Percentiles rank a stretch among this genome's conserved stretches.
These are phyloP conservation scores for Drosophila hydei DNA, from an alignment of 1,140 invertebrate genomes.

Conservation along the genomic window DNA sequence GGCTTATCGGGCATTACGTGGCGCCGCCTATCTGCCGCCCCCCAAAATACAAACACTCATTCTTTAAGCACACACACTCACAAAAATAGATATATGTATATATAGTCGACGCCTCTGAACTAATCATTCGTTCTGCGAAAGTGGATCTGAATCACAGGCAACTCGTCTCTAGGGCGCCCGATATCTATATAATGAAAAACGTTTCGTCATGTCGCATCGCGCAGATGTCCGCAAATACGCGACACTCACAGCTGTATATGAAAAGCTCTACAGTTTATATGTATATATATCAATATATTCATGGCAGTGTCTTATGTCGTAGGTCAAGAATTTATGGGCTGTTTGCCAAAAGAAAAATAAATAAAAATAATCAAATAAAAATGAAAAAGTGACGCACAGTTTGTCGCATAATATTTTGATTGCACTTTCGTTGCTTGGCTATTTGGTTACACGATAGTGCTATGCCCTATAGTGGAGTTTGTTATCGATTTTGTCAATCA, in stretches of 20 bases:
- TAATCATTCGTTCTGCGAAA: conserved; percentile 37
- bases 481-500: background rate
- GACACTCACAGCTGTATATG: background rate
- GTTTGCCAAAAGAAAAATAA: conserved; percentile 40
- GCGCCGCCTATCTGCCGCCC: background rate
- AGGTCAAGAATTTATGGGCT: conserved; percentile 65
- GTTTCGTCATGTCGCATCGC: conserved; percentile 60
- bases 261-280: background rate
- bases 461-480: background rate
- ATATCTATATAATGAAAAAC: conserved; percentile 18
- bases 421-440: conserved; percentile 27
- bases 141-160: conserved; percentile 22
- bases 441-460: conserved; percentile 12
- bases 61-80: conserved; percentile 1
- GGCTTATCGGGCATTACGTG: conserved; percentile 18
- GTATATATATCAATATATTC: too few species aligned
- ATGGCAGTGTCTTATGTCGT: conserved; percentile 48
- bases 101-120: conserved; percentile 8
- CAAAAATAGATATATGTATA: background rate
- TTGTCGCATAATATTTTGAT: conserved; percentile 22
- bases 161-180: background rate
- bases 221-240: conserved; percentile 27
- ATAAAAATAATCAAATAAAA: conserved; percentile 26
- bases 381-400: conserved; percentile 16
- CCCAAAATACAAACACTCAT: background rate